phyloP scores from a whole-genome alignment of 2,113 vertebrate genomes.

The Megaceryle maxima region DNA sequence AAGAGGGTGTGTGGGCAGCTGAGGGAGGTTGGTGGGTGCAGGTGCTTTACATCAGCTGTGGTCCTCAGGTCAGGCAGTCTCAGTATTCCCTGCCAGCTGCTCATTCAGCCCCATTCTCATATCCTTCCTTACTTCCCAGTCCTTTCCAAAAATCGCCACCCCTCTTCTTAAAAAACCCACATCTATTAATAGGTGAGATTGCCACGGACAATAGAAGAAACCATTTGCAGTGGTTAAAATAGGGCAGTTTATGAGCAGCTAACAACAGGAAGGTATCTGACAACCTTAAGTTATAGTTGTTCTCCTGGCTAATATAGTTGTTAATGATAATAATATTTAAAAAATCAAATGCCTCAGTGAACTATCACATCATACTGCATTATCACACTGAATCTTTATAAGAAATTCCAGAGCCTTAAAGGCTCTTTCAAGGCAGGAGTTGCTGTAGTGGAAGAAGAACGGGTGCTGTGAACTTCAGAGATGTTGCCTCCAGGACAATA shows the following conservation, averaged over 20 bases:
- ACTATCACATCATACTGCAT: background rate
- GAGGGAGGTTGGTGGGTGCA: background rate
- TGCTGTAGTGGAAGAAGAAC: background rate
- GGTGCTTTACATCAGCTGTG: background rate
- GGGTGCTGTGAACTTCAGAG: conserved; percentile 8
- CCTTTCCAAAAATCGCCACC: background rate
- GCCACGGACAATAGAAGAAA: background rate
- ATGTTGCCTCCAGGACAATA: background rate
- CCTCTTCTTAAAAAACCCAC: background rate
- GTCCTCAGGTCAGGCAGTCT: background rate
- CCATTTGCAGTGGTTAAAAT: background rate
- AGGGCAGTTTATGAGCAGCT: background rate
- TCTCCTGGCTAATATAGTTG: background rate
- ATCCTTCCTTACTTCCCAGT: background rate
- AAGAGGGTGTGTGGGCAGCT: fast-evolving
- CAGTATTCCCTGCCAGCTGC: background rate
- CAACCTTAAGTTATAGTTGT: background rate
- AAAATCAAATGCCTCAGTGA: background rate
- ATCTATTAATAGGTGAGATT: background rate
- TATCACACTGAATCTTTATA: background rate
- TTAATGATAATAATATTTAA: background rate
- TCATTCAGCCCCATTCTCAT: background rate
- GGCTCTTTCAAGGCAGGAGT: background rate
- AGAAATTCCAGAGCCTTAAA: conserved; percentile 9
- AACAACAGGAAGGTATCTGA: background rate